A percentile compares a stretch with the other conserved stretches of the same genome.
These are phyloP conservation scores for Virgularia gustaviana DNA, from an alignment of 92 coral and sea anemone species.

Conservation along the genomic window DNA sequence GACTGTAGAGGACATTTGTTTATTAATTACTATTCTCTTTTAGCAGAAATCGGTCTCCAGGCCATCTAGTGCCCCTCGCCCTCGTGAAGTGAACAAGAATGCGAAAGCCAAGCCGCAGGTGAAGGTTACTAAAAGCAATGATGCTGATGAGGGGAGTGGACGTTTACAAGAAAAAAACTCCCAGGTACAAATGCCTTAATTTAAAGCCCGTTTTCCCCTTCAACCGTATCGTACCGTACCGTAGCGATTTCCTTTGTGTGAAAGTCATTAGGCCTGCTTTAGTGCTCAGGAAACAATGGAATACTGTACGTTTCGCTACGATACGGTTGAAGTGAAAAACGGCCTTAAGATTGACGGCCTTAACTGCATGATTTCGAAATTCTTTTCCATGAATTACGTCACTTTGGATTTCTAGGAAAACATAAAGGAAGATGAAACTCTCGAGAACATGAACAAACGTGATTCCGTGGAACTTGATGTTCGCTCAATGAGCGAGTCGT, in stretches of 20 bases:
- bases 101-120: conserved; percentile 25
- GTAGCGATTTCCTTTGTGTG: too few relatives aligned
- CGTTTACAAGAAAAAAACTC: conserved; percentile 6
- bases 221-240: too few relatives aligned
- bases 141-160: neutral
- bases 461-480: conserved; percentile 32
- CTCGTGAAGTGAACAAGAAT: conserved; percentile 15
- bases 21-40: too few relatives aligned
- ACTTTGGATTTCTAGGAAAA: conserved; percentile 7
- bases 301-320: too few relatives aligned
- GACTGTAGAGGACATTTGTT: too few relatives aligned
- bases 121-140: conserved; percentile 4
- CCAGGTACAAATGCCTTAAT: conserved; percentile 5
- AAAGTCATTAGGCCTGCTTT: too few relatives aligned
- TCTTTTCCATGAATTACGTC: too few relatives aligned
- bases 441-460: conserved; percentile 14
- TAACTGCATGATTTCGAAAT: too few relatives aligned
- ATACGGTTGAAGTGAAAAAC: too few relatives aligned
- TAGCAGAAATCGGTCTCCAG: conserved; percentile 6
- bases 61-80: conserved; percentile 25
- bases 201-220: too few relatives aligned
- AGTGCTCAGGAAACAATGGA: too few relatives aligned
- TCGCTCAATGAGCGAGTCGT: conserved; percentile 42
- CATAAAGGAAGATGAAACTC: neutral
- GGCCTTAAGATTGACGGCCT: too few relatives aligned